Percentiles rank a stretch among this genome's conserved stretches.
These are phyloP conservation scores for Forbesichthys papilliferus DNA, from an alignment of 2,113 vertebrate genomes.

Conservation along the genomic window DNA sequence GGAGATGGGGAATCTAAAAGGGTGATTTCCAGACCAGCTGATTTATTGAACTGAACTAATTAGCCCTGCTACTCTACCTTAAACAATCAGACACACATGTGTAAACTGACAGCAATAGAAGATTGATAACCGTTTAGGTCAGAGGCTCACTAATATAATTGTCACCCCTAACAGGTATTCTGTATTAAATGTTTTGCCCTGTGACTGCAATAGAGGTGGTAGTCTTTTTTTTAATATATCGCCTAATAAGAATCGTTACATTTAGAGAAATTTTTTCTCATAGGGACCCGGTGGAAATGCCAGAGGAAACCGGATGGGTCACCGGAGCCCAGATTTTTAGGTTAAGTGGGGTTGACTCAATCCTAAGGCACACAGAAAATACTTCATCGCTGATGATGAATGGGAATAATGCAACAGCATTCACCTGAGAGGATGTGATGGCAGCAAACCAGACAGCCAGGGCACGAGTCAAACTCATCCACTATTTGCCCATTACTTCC, in stretches of 20 bases:
- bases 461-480: slow-evolving; percentile 8
- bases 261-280: too few relatives aligned
- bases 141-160: not conserved
- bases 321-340: slow-evolving; percentile 16
- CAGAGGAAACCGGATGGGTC: too few relatives aligned
- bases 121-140: not conserved
- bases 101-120: not conserved
- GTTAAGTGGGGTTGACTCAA: slow-evolving; percentile 30
- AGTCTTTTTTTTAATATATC: too few relatives aligned
- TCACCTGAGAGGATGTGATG: slow-evolving; percentile 16
- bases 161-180: too few relatives aligned
- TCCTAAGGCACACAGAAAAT: slow-evolving; percentile 16
- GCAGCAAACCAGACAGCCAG: not conserved
- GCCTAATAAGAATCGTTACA: too few relatives aligned
- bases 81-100: slow-evolving; percentile 26
- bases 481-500: not conserved
- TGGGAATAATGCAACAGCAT: slow-evolving; percentile 21
- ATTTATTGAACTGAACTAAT: slow-evolving; percentile 32
- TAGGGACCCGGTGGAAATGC: too few relatives aligned
- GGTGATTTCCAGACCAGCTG: slow-evolving; percentile 51
- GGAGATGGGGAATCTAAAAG: slow-evolving; percentile 58
- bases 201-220: too few relatives aligned
- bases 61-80: slow-evolving; percentile 18
- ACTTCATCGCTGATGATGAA: slow-evolving; percentile 1
- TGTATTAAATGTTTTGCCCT: too few relatives aligned